These are phyloP conservation scores for Lethenteron camtschaticum DNA, from an alignment of 2,113 vertebrate genomes.

Conservation along the genomic window DNA sequence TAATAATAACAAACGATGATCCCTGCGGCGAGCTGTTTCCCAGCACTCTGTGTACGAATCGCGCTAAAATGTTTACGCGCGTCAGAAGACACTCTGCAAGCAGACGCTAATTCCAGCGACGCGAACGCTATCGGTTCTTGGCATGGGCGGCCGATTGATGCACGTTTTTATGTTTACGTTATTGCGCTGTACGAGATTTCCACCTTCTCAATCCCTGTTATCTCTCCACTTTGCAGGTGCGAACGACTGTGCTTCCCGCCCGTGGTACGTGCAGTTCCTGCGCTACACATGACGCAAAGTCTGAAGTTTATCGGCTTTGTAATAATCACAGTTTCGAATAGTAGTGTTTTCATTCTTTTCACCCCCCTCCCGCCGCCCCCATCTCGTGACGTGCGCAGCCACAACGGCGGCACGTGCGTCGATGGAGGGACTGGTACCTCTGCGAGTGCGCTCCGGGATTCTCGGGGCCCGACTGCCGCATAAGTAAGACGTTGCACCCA, in stretches of 20 bases:
- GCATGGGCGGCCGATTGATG: neutral
- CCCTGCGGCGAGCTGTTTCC: too few species aligned
- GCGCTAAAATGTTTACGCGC: too few species aligned
- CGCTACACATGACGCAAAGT: too few species aligned
- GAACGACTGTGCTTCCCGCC: conserved; percentile 76
- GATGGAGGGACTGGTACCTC: conserved; percentile 86
- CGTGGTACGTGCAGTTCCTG: conserved; percentile 42
- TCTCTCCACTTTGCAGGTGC: conserved; percentile 29
- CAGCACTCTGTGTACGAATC: too few species aligned
- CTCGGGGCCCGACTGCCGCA: conserved; percentile 80
- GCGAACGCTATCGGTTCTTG: neutral
- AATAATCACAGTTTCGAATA: neutral
- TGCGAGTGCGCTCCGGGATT: conserved; percentile 73
- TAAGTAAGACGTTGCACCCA: conserved; percentile 42
- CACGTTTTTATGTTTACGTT: neutral
- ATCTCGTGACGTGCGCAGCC: conserved; percentile 26
- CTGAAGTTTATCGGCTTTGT: too few species aligned
- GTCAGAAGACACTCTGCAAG: too few species aligned
- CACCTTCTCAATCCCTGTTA: neutral
- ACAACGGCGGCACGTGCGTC: conserved; percentile 69
- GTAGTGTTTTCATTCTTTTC: neutral
- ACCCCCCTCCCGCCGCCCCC: neutral
- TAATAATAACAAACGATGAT: too few species aligned
- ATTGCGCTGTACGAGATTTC: neutral
- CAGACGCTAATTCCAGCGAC: too few species aligned